Percentiles rank a stretch among this genome's conserved stretches.
Conservation (phyloP, 2,113 vertebrate genomes). For the Taxidea taxus region DNA sequence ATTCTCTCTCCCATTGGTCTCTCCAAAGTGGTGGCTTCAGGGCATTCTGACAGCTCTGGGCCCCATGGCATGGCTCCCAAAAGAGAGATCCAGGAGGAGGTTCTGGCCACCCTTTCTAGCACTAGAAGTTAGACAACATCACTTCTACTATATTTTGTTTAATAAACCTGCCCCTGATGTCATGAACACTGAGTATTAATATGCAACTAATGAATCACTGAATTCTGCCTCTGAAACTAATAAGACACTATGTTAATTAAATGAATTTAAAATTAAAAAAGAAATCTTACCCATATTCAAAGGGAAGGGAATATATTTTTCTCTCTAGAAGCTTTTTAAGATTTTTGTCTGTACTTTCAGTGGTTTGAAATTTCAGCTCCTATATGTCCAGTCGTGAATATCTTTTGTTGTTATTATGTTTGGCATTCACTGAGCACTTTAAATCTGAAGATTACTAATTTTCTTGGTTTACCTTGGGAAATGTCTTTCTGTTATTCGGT, state of each 20-base stretch:
- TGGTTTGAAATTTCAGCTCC: constrained; percentile 6
- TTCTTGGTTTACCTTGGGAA: constrained; percentile 4
- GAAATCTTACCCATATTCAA: neutral
- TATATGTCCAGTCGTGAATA: neutral
- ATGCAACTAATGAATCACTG: neutral
- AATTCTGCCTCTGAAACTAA: neutral
- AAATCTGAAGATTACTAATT: neutral
- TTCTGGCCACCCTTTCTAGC: neutral
- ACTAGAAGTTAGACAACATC: neutral
- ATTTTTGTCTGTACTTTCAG: neutral
- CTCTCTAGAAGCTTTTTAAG: neutral
- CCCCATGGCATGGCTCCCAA: neutral
- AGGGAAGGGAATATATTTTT: neutral
- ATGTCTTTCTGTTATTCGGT: neutral
- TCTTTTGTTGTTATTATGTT: neutral
- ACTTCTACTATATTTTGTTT: neutral
- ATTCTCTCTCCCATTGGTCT: neutral
- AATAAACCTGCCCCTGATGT: neutral
- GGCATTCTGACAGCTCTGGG: neutral
- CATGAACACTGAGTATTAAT: neutral
- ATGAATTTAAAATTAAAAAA: neutral
- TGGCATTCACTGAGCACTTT: neutral
- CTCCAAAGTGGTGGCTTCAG: neutral
- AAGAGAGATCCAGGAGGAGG: neutral
- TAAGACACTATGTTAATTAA: neutral